A percentile compares a stretch with the other conserved stretches of the same genome.
Evolutionary conservation across 2,888 invertebrate species (phyloP).

Genomic region (Drosophila acutilabella): DNA sequence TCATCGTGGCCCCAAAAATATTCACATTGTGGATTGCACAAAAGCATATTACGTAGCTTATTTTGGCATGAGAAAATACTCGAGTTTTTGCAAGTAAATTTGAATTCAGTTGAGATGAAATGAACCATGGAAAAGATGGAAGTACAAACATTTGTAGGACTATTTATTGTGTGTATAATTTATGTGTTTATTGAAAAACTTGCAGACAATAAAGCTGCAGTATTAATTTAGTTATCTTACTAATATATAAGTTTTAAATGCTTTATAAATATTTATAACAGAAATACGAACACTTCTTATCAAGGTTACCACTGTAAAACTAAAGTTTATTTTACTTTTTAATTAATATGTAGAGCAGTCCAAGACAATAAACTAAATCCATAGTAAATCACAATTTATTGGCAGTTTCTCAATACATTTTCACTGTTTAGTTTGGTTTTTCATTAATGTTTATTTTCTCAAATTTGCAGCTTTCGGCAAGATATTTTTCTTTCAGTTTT

Average conservation of each 20-base stretch:
- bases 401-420: constrained; percentile 12
- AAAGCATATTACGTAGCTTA: constrained; percentile 21
- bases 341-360: background rate
- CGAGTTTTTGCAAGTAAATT: constrained; percentile 7
- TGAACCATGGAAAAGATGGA: background rate
- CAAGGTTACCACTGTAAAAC: background rate
- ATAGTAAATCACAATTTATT: constrained; percentile 11
- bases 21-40: constrained; percentile 58
- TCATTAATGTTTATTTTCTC: constrained; percentile 38
- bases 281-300: background rate
- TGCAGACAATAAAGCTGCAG: background rate
- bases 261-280: background rate
- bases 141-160: background rate
- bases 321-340: background rate
- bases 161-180: background rate
- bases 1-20: constrained; percentile 67
- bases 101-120: constrained; percentile 6
- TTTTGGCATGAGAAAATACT: constrained; percentile 27
- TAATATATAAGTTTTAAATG: background rate
- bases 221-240: background rate
- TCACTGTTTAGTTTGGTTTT: constrained; percentile 25
- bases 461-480: constrained; percentile 22
- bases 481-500: constrained; percentile 24
- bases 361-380: background rate
- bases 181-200: background rate